phyloP scores from a whole-genome alignment of 2,113 vertebrate genomes.

The Salvelinus namaycush region DNA sequence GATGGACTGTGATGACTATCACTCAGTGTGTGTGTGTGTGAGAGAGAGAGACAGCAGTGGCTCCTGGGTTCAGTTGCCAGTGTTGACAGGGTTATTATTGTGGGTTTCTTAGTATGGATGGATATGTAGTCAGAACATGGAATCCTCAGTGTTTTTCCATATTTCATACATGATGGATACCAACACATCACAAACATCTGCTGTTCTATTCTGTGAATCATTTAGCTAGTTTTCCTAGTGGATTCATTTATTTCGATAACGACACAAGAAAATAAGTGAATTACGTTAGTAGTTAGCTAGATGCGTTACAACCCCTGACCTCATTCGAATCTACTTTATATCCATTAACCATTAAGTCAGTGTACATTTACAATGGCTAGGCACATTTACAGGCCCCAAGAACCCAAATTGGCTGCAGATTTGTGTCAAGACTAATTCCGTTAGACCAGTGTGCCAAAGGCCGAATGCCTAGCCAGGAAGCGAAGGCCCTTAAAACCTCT shows the following conservation, averaged over 20 bases:
- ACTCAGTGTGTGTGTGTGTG: conserved; percentile 33
- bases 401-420: conserved; percentile 31
- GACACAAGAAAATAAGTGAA: too few species aligned
- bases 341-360: conserved; percentile 21
- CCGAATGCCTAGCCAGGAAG: conserved; percentile 42
- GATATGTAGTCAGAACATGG: conserved; percentile 44
- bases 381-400: conserved; percentile 3
- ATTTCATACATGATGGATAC: conserved; percentile 47
- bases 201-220: conserved; percentile 26
- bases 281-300: neutral
- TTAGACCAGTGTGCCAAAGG: conserved; percentile 29
- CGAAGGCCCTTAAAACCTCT: conserved; percentile 2
- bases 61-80: conserved; percentile 63
- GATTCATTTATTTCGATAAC: conserved; percentile 13
- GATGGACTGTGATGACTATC: conserved; percentile 49
- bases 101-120: conserved; percentile 38
- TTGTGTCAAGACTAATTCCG: conserved; percentile 58
- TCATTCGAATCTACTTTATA: conserved; percentile 25
- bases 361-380: conserved; percentile 22
- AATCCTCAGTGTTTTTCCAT: conserved; percentile 37
- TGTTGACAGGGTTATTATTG: conserved; percentile 72
- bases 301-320: neutral
- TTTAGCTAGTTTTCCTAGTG: conserved; percentile 20
- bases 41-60: conserved; percentile 44
- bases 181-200: conserved; percentile 18